Percentiles rank a stretch among this genome's conserved stretches.
phyloP scores from a whole-genome alignment of 2,113 vertebrate genomes.

The Thermophis baileyi region DNA sequence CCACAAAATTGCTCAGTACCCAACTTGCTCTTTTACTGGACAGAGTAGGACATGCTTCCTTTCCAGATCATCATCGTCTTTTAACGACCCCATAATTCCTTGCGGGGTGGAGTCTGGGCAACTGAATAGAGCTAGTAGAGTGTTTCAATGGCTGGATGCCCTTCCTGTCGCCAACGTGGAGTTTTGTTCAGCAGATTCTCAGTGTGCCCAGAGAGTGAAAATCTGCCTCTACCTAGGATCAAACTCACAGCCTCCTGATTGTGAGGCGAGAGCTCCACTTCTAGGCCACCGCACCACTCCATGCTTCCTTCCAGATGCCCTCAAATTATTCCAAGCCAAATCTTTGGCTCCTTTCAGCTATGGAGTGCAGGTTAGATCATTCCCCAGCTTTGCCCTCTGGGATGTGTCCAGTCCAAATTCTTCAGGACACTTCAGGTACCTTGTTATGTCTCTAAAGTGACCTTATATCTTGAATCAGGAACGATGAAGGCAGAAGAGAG shows the following conservation, averaged over 20 bases:
- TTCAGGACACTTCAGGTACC: not conserved
- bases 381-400: not conserved
- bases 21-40: not conserved
- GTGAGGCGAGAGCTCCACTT: too few species aligned
- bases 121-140: too few species aligned
- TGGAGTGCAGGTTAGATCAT: not conserved
- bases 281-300: too few species aligned
- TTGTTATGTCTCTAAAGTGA: not conserved
- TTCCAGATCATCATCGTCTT: not conserved
- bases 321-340: not conserved
- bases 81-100: too few species aligned
- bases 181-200: too few species aligned
- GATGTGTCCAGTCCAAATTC: not conserved
- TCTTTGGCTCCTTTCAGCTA: not conserved
- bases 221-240: too few species aligned
- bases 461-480: not conserved
- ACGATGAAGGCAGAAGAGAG: not conserved
- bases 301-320: too few species aligned
- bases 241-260: too few species aligned
- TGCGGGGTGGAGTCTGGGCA: too few species aligned
- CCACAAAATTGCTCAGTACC: not conserved
- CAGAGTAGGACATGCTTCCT: not conserved
- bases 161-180: too few species aligned
- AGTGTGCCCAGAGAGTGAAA: too few species aligned
- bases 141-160: too few species aligned